Percentiles rank a stretch among this genome's conserved stretches.
These are phyloP conservation scores for Pterois miles DNA, from an alignment of 2,797 vertebrate species.

Conservation along the genomic window DNA sequence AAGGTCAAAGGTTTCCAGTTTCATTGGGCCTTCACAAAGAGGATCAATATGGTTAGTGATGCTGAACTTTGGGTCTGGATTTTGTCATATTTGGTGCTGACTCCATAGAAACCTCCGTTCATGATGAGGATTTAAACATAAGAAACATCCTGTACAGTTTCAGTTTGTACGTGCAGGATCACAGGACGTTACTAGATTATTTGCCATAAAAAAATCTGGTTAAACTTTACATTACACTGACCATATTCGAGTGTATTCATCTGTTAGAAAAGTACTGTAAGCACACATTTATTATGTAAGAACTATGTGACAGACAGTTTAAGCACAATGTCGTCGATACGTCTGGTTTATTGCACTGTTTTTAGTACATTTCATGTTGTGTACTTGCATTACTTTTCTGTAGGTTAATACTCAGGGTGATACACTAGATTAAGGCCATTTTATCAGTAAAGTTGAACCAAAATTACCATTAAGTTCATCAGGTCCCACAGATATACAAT, in stretches of 20 bases:
- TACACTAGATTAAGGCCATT: slow-evolving; percentile 36
- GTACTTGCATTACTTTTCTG: background rate
- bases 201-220: background rate
- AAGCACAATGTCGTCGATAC: slow-evolving; percentile 6
- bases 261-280: background rate
- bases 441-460: slow-evolving; percentile 21
- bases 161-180: slow-evolving; percentile 13
- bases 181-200: background rate
- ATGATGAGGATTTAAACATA: background rate
- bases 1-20: background rate
- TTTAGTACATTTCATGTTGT: background rate
- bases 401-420: slow-evolving; percentile 13
- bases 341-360: slow-evolving; percentile 38
- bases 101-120: background rate
- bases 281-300: background rate
- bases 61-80: background rate
- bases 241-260: slow-evolving; percentile 7
- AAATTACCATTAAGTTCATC: slow-evolving; percentile 19
- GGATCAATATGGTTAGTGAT: background rate
- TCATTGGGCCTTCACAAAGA: background rate
- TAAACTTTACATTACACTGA: background rate
- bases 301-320: background rate
- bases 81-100: background rate
- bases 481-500: slow-evolving; percentile 36
- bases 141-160: background rate